Percentiles rank a stretch among this genome's conserved stretches.
phyloP scores from a whole-genome alignment of 2,797 vertebrate species.

The Nyctibius grandis region DNA sequence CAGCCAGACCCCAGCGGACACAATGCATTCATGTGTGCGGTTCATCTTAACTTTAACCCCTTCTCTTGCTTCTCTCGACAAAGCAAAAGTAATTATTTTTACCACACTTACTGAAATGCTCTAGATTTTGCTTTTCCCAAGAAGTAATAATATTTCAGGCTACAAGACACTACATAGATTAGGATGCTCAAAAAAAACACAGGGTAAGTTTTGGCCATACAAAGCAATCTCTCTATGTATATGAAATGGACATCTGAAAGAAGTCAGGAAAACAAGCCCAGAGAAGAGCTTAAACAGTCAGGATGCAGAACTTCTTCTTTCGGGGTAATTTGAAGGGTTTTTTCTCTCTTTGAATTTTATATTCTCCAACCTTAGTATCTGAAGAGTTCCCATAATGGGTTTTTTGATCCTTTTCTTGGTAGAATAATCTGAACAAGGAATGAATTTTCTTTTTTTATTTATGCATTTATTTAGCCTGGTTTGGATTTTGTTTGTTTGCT shows the following conservation, averaged over 20 bases:
- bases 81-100: background rate
- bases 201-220: background rate
- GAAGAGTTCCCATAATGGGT: background rate
- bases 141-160: background rate
- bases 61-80: background rate
- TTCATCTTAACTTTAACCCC: conserved; percentile 35
- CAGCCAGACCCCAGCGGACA: background rate
- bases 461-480: background rate
- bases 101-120: background rate
- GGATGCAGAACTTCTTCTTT: background rate
- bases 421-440: background rate
- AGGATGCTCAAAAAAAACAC: background rate
- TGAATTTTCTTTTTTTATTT: background rate
- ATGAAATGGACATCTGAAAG: background rate
- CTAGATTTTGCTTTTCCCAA: background rate
- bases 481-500: background rate
- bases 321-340: background rate
- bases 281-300: background rate
- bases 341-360: background rate
- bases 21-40: background rate
- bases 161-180: background rate
- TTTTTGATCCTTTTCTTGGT: fast-evolving
- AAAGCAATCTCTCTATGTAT: background rate
- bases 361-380: background rate
- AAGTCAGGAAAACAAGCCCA: background rate